A percentile compares a stretch with the other conserved stretches of the same genome.
Evolutionary conservation across 2,797 vertebrate species (phyloP).

Genomic region (Uromys caudimaculatus): DNA sequence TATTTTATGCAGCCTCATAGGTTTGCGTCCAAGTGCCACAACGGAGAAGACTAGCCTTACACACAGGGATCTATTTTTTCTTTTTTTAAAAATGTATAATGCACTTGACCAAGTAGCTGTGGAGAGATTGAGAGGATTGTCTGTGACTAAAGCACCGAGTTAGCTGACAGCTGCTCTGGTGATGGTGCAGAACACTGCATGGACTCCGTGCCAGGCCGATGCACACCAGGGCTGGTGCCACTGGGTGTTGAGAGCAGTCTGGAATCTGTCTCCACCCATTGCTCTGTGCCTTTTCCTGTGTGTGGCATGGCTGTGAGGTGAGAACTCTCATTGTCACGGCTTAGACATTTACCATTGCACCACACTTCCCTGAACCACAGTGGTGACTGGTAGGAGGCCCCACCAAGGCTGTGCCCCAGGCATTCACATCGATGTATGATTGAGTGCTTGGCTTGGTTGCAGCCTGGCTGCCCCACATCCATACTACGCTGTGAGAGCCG

Average conservation of each 20-base stretch:
- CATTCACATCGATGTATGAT: conserved; percentile 65
- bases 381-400: background rate
- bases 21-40: conserved; percentile 83
- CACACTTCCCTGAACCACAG: background rate
- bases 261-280: conserved; percentile 71
- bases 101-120: conserved; percentile 16
- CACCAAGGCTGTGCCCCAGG: background rate
- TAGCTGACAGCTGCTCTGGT: background rate
- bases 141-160: conserved; percentile 57
- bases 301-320: conserved; percentile 58
- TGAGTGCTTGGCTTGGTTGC: conserved; percentile 75
- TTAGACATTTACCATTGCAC: conserved; percentile 41
- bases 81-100: background rate
- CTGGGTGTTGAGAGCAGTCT: conserved; percentile 35
- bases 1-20: conserved; percentile 86
- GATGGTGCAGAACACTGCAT: background rate
- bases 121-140: conserved; percentile 67
- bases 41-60: conserved; percentile 76
- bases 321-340: conserved; percentile 68
- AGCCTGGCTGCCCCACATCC: conserved; percentile 73
- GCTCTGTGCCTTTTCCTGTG: conserved; percentile 75
- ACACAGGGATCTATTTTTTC: conserved; percentile 63
- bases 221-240: conserved; percentile 63
- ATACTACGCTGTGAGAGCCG: conserved; percentile 69
- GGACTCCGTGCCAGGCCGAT: conserved; percentile 66